Evolutionary conservation across 2,888 invertebrate species (phyloP).

Genomic region (Emmelina monodactyla): DNA sequence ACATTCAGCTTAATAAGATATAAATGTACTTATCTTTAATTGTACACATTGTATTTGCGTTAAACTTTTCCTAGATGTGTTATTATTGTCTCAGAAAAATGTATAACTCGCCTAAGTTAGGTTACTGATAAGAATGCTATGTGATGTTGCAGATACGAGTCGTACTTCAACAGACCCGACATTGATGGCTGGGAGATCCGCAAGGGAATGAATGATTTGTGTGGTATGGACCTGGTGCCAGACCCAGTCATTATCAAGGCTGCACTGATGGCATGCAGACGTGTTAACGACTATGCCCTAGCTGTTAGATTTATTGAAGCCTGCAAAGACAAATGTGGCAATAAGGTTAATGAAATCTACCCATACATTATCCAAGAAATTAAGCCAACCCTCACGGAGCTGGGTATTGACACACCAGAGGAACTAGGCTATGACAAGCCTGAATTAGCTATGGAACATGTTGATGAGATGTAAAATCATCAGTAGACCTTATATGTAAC

Average conservation of each 20-base stretch:
- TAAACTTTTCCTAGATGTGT: too few relatives aligned
- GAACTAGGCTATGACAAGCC: conserved; percentile 98
- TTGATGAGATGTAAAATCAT: conserved; percentile 70
- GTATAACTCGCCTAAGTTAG: too few relatives aligned
- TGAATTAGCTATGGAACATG: conserved; percentile 83
- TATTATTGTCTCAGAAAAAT: too few relatives aligned
- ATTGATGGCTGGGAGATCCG: conserved; percentile 96
- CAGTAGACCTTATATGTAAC: conserved; percentile 29
- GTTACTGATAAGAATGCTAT: too few relatives aligned
- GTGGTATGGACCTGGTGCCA: conserved; percentile 90
- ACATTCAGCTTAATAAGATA: too few relatives aligned
- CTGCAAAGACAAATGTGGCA: conserved; percentile 87
- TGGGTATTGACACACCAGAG: conserved; percentile 93
- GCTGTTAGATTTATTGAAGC: conserved; percentile 93
- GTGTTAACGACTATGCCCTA: conserved; percentile 93
- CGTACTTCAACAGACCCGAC: conserved; percentile 84
- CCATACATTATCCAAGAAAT: conserved; percentile 91
- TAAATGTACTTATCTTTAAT: too few relatives aligned
- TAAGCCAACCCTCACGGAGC: conserved; percentile 88
- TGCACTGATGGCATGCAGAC: conserved; percentile 88
- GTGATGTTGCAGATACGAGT: conserved; percentile 74
- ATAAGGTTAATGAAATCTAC: conserved; percentile 77
- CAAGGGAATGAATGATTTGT: conserved; percentile 88
- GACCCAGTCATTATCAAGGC: conserved; percentile 90
- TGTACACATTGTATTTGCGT: too few relatives aligned